phyloP scores from a whole-genome alignment of 2,113 vertebrate genomes.

The Petaurus breviceps region DNA sequence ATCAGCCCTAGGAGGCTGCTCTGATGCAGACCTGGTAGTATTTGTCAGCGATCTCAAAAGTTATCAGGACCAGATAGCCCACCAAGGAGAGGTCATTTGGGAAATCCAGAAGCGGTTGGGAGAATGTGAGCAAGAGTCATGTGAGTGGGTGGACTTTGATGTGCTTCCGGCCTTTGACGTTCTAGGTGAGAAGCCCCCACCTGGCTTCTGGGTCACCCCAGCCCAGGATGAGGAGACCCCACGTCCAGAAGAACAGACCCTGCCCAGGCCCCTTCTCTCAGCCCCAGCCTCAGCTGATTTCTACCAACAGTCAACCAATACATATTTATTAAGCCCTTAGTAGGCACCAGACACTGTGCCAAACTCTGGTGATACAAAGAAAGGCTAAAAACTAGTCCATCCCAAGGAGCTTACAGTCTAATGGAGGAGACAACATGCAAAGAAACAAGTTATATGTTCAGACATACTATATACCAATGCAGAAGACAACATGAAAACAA shows the following conservation, averaged over 20 bases:
- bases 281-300: background rate
- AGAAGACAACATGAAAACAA: background rate
- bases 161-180: conserved; percentile 72
- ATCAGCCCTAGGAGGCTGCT: conserved; percentile 43
- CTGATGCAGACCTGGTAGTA: conserved; percentile 66
- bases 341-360: background rate
- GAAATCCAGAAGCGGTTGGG: conserved; percentile 55
- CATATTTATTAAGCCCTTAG: background rate
- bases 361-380: background rate
- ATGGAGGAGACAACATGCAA: background rate
- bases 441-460: background rate
- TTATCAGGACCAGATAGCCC: conserved; percentile 28
- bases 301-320: background rate
- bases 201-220: background rate
- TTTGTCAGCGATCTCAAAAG: conserved; percentile 56
- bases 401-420: background rate
- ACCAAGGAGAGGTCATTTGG: fast-evolving
- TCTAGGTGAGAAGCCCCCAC: conserved; percentile 60
- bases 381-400: background rate
- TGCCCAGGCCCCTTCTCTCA: background rate
- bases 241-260: background rate
- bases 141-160: conserved; percentile 60
- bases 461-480: background rate
- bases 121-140: background rate
- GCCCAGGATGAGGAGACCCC: background rate